Evolutionary conservation across 2,797 vertebrate genomes (phyloP), one percentile per base, ranked within the genome.

Genomic region (Enteromius viviparus): DNA sequence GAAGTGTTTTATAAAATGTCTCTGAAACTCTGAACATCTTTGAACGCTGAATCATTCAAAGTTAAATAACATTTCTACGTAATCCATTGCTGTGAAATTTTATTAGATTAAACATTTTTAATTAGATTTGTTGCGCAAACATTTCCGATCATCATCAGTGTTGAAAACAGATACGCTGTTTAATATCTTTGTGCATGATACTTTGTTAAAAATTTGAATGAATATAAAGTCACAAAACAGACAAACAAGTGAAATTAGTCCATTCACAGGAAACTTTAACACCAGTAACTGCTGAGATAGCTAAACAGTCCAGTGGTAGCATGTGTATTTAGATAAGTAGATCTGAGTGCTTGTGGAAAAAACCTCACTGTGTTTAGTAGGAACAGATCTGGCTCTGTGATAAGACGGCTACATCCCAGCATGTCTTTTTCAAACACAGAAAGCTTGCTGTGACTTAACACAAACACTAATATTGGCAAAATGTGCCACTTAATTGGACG

Each of bases 381-480:
- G 82, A 51, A 88, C 89, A 88, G 80, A 87, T 84, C 86, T 87
- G 90, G 85, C 86, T 85, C 83, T 42, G 78, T 78, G 77, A 86
- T 65, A 32, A 40, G 60, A 64, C 45, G 37, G 60, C 66, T 78
- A 64, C 79, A 68, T 72, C 68, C 81, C 81, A 85, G 70, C 74
- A 87, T 86, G 79, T 23, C 82, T 74, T 70, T 58, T 79, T 78
- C 29, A 74, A 90, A 92, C 89, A 91, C 32, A 83, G 17, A 90
- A 89, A 84, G 58, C 58, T 80, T 77, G 87, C 82, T 89, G 87
- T 82, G 34, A 70, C 40, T 69, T 81, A 55, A 23, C 9, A 85
- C 85, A 90, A 78, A 90, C 80, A 84, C 80, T 12, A 58, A 80
- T 11, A 40, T 34, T 75, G 14, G 66, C 29, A 26, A 87, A 83